These are phyloP conservation scores for Pampusana beccarii DNA, from an alignment of 2,113 vertebrate species.

Conservation along the genomic window DNA sequence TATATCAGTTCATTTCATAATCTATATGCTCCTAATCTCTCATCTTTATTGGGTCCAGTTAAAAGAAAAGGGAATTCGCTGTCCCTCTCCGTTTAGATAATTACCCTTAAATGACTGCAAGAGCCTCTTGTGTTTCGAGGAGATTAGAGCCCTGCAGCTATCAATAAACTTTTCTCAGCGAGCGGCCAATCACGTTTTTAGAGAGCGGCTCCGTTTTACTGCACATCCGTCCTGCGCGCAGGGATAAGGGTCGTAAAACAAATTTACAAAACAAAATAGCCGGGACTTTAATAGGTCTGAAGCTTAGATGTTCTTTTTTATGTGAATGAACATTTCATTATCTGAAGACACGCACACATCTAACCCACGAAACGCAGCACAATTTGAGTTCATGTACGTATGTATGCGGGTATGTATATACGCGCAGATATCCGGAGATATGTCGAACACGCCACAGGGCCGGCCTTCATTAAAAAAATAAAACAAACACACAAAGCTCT, in stretches of 20 bases:
- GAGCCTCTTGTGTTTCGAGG: constrained; percentile 85
- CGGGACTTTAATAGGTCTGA: not conserved
- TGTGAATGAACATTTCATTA: not conserved
- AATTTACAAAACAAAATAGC: constrained; percentile 33
- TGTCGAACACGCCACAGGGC: not conserved
- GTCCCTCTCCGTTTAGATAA: constrained; percentile 81
- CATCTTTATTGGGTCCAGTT: constrained; percentile 81
- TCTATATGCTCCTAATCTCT: constrained; percentile 76
- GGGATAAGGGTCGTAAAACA: constrained; percentile 64
- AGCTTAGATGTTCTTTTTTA: not conserved
- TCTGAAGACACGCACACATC: not conserved
- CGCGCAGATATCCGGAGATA: too few relatives aligned
- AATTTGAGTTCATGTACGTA: too few relatives aligned
- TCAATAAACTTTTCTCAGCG: constrained; percentile 81
- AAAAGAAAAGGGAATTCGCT: constrained; percentile 79
- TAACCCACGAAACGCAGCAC: not conserved
- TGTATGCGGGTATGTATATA: fast-evolving
- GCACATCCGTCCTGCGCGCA: constrained; percentile 63
- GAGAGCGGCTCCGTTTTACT: constrained; percentile 61
- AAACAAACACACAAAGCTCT: fast-evolving
- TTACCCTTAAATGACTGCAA: constrained; percentile 85
- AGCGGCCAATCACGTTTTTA: constrained; percentile 76
- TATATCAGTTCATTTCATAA: constrained; percentile 68
- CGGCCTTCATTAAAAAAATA: not conserved
- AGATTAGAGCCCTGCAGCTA: constrained; percentile 87